phyloP scores from a whole-genome alignment of 2,797 vertebrate species.

The Danio choprae region DNA sequence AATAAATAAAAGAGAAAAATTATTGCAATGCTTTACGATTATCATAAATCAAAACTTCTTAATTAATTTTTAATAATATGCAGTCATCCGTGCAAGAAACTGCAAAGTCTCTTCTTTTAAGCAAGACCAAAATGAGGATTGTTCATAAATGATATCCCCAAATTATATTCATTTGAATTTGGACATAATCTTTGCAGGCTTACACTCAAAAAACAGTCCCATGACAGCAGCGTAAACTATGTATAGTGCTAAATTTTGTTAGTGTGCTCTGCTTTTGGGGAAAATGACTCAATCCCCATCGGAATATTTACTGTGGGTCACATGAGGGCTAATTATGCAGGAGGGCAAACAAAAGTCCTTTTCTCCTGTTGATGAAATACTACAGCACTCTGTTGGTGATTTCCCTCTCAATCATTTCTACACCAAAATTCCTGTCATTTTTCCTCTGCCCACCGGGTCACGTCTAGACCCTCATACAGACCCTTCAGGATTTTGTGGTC shows the following conservation, averaged over 20 bases:
- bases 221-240: background rate
- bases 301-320: background rate
- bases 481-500: too few relatives aligned
- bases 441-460: constrained; percentile 18
- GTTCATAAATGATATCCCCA: too few relatives aligned
- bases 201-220: too few relatives aligned
- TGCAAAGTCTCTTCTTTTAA: too few relatives aligned
- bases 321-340: background rate
- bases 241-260: background rate
- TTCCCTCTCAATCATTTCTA: background rate
- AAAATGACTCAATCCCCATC: background rate
- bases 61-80: too few relatives aligned
- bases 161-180: too few relatives aligned
- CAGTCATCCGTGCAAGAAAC: too few relatives aligned
- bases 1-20: too few relatives aligned
- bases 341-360: background rate
- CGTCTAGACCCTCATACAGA: constrained; percentile 58
- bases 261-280: constrained; percentile 21
- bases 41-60: too few relatives aligned
- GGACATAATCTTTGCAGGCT: too few relatives aligned
- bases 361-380: constrained; percentile 8
- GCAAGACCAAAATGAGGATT: too few relatives aligned
- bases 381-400: constrained; percentile 14
- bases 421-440: background rate
- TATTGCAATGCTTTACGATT: too few relatives aligned